Conservation (phyloP, 1,140 invertebrate genomes). For the Drosophila quadrilineata region DNA sequence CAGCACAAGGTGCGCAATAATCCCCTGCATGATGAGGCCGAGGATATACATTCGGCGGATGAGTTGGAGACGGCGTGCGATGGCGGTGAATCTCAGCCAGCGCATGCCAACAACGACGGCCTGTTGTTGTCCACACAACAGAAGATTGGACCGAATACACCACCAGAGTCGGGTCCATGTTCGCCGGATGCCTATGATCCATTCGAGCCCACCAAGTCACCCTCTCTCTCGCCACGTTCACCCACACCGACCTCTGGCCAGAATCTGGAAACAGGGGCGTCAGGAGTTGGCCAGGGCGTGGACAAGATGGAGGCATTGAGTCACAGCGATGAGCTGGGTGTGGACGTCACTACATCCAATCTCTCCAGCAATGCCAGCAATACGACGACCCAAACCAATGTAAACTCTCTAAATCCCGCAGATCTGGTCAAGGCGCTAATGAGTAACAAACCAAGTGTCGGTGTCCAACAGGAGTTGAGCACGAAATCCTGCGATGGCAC, state of each 20-base stretch:
- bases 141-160: slow-evolving; percentile 81
- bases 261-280: slow-evolving; percentile 29
- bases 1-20: slow-evolving; percentile 84
- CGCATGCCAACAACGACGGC: slow-evolving; percentile 25
- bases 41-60: slow-evolving; percentile 75
- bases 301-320: slow-evolving; percentile 40
- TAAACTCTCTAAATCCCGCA: slow-evolving; percentile 66
- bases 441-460: slow-evolving; percentile 72
- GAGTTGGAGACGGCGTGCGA: slow-evolving; percentile 54
- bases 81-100: slow-evolving; percentile 27
- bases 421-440: slow-evolving; percentile 79
- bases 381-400: slow-evolving; percentile 36
- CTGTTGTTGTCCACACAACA: slow-evolving; percentile 34
- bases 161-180: slow-evolving; percentile 80
- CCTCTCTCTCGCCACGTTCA: slow-evolving; percentile 83
- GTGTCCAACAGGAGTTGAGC: slow-evolving; percentile 56
- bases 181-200: slow-evolving; percentile 90
- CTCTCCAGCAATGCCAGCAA: slow-evolving; percentile 30
- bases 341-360: slow-evolving; percentile 18
- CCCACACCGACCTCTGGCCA: slow-evolving; percentile 61
- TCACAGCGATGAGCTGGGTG: slow-evolving; percentile 27
- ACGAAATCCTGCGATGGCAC: slow-evolving; percentile 50
- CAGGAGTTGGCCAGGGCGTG: background rate
- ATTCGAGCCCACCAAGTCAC: slow-evolving; percentile 92
- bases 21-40: slow-evolving; percentile 84